Percentiles rank a stretch among this genome's conserved stretches.
Evolutionary conservation across 2,888 invertebrate genomes (phyloP).

Genomic region (Lagria hirta): DNA sequence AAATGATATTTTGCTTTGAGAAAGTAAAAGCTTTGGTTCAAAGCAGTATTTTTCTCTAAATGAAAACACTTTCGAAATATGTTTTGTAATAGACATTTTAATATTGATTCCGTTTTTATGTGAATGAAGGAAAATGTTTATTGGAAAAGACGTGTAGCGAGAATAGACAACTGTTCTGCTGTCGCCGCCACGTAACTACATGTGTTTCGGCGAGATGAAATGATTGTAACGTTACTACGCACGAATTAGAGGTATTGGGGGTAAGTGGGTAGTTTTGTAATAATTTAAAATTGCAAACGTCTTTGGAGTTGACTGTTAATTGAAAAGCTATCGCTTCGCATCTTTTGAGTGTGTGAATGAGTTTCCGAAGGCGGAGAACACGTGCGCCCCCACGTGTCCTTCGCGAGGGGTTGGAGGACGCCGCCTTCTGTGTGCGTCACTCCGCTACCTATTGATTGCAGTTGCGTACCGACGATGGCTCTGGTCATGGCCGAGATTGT

Average conservation of each 20-base stretch:
- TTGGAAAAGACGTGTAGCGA: too few relatives aligned
- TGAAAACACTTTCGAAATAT: too few relatives aligned
- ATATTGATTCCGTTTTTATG: too few relatives aligned
- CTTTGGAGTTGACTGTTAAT: conserved; percentile 24
- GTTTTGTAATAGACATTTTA: too few relatives aligned
- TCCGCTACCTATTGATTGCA: conserved; percentile 49
- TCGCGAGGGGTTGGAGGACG: conserved; percentile 43
- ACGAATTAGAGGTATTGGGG: neutral
- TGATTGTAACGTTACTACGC: too few relatives aligned
- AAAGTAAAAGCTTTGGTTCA: too few relatives aligned
- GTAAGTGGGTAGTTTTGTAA: neutral
- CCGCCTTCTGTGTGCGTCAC: conserved; percentile 51
- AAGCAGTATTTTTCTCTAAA: too few relatives aligned
- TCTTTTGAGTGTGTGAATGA: conserved; percentile 46
- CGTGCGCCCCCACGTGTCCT: conserved; percentile 52
- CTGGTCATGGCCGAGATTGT: conserved; percentile 45
- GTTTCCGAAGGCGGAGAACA: conserved; percentile 45
- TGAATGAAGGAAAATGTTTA: too few relatives aligned
- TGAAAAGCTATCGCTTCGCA: conserved; percentile 44
- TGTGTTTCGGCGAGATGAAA: too few relatives aligned
- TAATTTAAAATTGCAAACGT: conserved; percentile 12
- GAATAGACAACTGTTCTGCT: too few relatives aligned
- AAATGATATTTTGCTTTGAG: too few relatives aligned
- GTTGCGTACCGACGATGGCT: conserved; percentile 40
- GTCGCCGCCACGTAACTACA: too few relatives aligned